A percentile compares a stretch with the other conserved stretches of the same genome.
Conservation (phyloP, 2,797 vertebrate species). For the Smutsia gigantea region DNA sequence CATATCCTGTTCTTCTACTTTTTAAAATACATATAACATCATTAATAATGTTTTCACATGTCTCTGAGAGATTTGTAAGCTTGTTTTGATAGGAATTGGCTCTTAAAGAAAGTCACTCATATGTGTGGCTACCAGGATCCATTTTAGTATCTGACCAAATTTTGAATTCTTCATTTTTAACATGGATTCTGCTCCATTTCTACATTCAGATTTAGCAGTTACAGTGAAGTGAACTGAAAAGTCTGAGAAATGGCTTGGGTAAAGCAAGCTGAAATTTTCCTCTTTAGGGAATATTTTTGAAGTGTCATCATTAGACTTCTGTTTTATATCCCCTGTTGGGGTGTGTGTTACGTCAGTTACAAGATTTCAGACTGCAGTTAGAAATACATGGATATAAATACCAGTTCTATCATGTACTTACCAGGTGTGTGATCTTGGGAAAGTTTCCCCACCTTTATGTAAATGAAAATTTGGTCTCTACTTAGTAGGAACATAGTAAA, state of each 20-base stretch:
- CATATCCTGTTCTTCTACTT: constrained; percentile 35
- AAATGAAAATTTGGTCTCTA: constrained; percentile 1
- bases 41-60: constrained; percentile 57
- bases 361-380: background rate
- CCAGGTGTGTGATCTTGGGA: background rate
- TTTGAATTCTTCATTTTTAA: constrained; percentile 40
- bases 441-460: background rate
- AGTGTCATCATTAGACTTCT: background rate
- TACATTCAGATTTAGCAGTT: background rate
- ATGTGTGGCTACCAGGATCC: background rate
- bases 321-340: background rate
- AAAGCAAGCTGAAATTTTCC: constrained; percentile 1
- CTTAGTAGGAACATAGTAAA: background rate
- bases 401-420: background rate
- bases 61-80: constrained; percentile 33
- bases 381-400: background rate
- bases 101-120: constrained; percentile 32
- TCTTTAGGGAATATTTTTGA: constrained; percentile 7
- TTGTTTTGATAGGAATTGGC: constrained; percentile 43
- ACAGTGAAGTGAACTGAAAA: constrained; percentile 25
- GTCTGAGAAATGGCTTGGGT: background rate
- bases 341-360: background rate
- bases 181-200: background rate
- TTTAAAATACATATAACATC: constrained; percentile 14
- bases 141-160: constrained; percentile 30